These are phyloP conservation scores for Harpagus bidentatus DNA, from an alignment of 2,113 vertebrate genomes.

Conservation along the genomic window DNA sequence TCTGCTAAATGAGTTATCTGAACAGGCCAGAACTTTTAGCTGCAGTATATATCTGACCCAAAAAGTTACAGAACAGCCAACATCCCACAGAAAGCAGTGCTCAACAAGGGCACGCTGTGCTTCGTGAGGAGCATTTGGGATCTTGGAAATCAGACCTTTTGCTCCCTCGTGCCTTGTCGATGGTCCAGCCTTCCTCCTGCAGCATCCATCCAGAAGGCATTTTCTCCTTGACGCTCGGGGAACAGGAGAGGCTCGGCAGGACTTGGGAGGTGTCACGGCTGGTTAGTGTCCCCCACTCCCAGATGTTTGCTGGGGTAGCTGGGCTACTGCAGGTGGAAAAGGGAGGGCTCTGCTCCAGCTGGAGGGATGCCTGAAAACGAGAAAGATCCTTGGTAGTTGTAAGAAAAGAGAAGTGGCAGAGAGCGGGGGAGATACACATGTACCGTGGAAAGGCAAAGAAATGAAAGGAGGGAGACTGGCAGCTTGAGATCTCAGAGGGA, in stretches of 20 bases:
- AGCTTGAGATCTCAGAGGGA: neutral
- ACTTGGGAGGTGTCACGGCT: neutral
- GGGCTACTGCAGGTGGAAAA: neutral
- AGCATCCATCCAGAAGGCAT: neutral
- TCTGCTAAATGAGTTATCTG: neutral
- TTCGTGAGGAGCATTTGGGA: neutral
- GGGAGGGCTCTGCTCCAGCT: neutral
- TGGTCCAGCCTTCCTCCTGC: neutral
- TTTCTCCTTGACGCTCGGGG: neutral
- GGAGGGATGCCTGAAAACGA: neutral
- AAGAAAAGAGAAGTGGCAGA: neutral
- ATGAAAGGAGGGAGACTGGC: neutral
- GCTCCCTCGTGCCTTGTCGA: neutral
- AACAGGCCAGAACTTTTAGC: neutral
- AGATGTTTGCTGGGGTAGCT: fast-evolving
- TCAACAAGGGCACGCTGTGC: neutral
- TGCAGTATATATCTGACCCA: neutral
- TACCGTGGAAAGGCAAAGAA: neutral
- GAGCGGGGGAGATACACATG: fast-evolving
- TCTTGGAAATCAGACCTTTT: neutral
- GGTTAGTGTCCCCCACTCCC: too few relatives aligned
- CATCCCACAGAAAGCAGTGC: neutral
- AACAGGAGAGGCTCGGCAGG: neutral
- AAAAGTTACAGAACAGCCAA: neutral
- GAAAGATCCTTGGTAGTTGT: neutral